Evolutionary conservation across 2,797 vertebrate genomes (phyloP).

Genomic region (Enteromius viviparus): DNA sequence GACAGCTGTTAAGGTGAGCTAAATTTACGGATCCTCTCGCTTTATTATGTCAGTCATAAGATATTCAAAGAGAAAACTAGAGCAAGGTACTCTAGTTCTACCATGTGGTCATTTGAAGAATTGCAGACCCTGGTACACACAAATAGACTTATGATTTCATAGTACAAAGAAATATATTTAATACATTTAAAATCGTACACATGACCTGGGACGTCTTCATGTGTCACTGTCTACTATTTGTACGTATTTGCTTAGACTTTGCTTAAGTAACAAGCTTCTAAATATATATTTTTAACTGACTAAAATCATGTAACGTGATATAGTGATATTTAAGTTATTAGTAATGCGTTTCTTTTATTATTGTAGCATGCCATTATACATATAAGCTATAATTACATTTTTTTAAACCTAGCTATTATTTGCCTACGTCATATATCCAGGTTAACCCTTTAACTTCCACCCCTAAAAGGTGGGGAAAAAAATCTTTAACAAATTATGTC

Average conservation of each 20-base stretch:
- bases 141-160: not conserved
- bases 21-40: not conserved
- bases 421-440: too few species aligned
- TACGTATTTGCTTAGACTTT: not conserved
- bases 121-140: not conserved
- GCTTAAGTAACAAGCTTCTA: not conserved
- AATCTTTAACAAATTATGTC: too few species aligned
- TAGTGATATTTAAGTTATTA: not conserved
- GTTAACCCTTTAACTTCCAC: too few species aligned
- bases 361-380: not conserved
- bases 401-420: not conserved
- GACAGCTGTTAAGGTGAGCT: not conserved
- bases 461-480: too few species aligned
- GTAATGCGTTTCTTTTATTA: not conserved
- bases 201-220: not conserved
- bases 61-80: not conserved
- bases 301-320: not conserved
- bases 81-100: not conserved
- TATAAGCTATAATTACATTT: not conserved
- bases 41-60: not conserved
- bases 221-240: not conserved
- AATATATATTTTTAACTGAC: not conserved
- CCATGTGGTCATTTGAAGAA: not conserved
- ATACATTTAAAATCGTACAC: not conserved
- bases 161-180: not conserved